A percentile compares a stretch with the other conserved stretches of the same genome.
Evolutionary conservation across 2,888 invertebrate genomes (phyloP).

Genomic region (Epinotia bilunana): DNA sequence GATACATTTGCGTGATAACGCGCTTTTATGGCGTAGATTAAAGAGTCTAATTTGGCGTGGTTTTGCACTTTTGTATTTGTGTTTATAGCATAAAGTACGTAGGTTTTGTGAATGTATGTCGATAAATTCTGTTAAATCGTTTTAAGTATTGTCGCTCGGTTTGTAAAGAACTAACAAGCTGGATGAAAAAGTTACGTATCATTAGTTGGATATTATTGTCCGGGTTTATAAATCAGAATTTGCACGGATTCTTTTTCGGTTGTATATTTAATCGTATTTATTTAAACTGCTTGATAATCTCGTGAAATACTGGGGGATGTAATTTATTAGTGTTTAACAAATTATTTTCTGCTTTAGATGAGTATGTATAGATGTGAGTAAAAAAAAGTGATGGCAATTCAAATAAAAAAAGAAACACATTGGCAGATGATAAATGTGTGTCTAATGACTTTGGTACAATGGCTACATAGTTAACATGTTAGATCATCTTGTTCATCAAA

Average conservation of each 20-base stretch:
- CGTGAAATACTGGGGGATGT: constrained; percentile 27
- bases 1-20: background rate
- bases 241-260: constrained; percentile 21
- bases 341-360: constrained; percentile 4
- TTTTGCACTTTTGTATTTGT: background rate
- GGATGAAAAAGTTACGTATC: constrained; percentile 56
- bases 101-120: constrained; percentile 57
- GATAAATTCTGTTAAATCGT: constrained; percentile 65
- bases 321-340: constrained; percentile 24
- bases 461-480: background rate
- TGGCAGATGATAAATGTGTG: background rate
- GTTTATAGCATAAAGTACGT: constrained; percentile 38
- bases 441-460: background rate
- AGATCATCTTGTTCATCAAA: no score
- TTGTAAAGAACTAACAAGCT: constrained; percentile 56
- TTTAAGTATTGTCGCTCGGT: constrained; percentile 61
- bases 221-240: constrained; percentile 37
- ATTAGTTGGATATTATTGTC: constrained; percentile 52
- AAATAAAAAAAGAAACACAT: background rate
- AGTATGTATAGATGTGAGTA: background rate
- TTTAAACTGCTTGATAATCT: constrained; percentile 36
- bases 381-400: background rate
- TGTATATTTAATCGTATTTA: constrained; percentile 36
- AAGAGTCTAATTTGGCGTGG: constrained; percentile 10
- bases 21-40: background rate